Percentiles rank a stretch among this genome's conserved stretches.
Conservation (phyloP, 1,140 invertebrate species). For the Sitophilus oryzae region DNA sequence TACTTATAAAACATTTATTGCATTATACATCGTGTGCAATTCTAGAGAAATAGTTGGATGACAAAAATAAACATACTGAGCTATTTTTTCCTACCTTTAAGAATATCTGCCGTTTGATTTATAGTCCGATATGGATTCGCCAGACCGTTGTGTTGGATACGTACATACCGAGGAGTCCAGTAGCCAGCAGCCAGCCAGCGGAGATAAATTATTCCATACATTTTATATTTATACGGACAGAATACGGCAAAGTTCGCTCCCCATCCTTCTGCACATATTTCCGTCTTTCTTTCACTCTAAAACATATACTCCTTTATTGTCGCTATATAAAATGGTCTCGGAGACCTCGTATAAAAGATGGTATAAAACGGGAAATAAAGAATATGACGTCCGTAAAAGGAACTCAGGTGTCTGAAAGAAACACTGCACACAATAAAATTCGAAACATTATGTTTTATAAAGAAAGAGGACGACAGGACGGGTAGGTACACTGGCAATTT, state of each 20-base stretch:
- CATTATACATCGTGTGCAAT: too few relatives aligned
- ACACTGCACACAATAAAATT: slow-evolving; percentile 27
- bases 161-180: not conserved
- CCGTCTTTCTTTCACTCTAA: too few relatives aligned
- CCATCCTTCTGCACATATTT: too few relatives aligned
- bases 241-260: slow-evolving; percentile 35
- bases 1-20: too few relatives aligned
- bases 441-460: slow-evolving; percentile 20
- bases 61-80: too few relatives aligned
- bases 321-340: slow-evolving; percentile 35
- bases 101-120: not conserved
- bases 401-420: slow-evolving; percentile 37
- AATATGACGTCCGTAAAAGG: slow-evolving; percentile 38
- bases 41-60: too few relatives aligned
- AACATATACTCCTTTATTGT: slow-evolving; percentile 39
- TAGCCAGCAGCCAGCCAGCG: slow-evolving; percentile 11
- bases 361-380: slow-evolving; percentile 39
- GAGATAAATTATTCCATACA: slow-evolving; percentile 42
- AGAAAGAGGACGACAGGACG: too few relatives aligned
- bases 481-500: slow-evolving; percentile 1
- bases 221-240: slow-evolving; percentile 39
- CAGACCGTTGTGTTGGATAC: not conserved
- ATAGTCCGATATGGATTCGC: not conserved
- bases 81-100: too few relatives aligned
- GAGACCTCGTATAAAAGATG: slow-evolving; percentile 33